phyloP scores from a whole-genome alignment of 2,888 invertebrate genomes.

The Drosophila birchii region DNA sequence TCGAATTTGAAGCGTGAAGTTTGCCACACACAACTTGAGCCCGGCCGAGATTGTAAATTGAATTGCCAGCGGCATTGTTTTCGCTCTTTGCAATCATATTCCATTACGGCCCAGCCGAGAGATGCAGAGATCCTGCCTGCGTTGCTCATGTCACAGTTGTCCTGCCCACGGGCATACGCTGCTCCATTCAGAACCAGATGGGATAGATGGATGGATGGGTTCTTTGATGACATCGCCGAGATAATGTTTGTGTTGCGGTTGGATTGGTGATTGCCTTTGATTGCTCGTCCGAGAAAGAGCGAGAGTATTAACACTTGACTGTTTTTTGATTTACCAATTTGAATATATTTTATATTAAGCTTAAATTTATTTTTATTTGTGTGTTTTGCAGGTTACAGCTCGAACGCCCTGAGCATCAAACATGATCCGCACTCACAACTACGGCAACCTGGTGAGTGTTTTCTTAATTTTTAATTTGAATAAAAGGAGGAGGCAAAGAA shows the following conservation, averaged over 20 bases:
- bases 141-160: conserved; percentile 72
- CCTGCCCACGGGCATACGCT: conserved; percentile 61
- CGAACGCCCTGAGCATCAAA: conserved; percentile 90
- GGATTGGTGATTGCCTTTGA: conserved; percentile 71
- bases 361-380: conserved; percentile 30
- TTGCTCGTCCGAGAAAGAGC: conserved; percentile 46
- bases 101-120: conserved; percentile 72
- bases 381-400: conserved; percentile 91
- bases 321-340: conserved; percentile 30
- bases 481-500: neutral
- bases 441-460: conserved; percentile 92
- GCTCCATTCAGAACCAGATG: conserved; percentile 27
- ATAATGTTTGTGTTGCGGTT: conserved; percentile 75
- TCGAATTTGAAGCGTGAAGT: conserved; percentile 76
- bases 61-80: conserved; percentile 84
- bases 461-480: neutral
- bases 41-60: conserved; percentile 78
- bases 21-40: conserved; percentile 69
- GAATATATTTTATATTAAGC: conserved; percentile 8
- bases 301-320: conserved; percentile 38
- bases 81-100: conserved; percentile 83
- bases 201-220: conserved; percentile 6
- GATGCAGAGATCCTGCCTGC: conserved; percentile 31
- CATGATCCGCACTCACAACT: conserved; percentile 95
- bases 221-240: conserved; percentile 72